Percentiles rank a stretch among this genome's conserved stretches.
phyloP scores from a whole-genome alignment of 2,797 vertebrate species.

The Rousettus madagascariensis region DNA sequence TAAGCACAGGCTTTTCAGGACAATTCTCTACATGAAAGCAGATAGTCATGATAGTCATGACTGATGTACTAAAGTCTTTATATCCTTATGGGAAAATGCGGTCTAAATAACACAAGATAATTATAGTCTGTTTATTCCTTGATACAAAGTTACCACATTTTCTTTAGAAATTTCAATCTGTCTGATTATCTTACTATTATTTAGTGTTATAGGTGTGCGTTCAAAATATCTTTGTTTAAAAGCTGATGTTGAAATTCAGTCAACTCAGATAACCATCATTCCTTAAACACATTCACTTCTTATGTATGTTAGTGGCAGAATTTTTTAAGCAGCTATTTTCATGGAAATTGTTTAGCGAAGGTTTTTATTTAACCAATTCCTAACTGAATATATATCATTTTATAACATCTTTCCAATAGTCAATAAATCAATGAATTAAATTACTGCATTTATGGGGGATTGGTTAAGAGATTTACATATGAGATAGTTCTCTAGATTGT shows the following conservation, averaged over 20 bases:
- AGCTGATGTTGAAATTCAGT: neutral
- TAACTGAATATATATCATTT: neutral
- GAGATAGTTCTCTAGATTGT: neutral
- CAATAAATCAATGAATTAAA: slow-evolving; percentile 11
- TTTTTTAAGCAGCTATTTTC: neutral
- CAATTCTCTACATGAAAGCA: neutral
- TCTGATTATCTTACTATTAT: neutral
- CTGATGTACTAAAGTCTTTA: neutral
- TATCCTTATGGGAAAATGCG: neutral
- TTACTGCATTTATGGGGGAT: neutral
- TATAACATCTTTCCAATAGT: neutral
- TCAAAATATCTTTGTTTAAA: neutral
- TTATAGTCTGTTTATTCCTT: neutral
- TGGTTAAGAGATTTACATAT: neutral
- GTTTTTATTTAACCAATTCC: neutral
- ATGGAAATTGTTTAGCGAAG: neutral
- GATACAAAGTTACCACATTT: neutral
- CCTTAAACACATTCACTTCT: neutral
- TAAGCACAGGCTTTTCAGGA: neutral
- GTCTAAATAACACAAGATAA: neutral
- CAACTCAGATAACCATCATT: neutral
- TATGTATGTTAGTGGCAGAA: neutral
- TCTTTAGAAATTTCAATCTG: neutral
- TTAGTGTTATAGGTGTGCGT: neutral
- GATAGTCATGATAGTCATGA: neutral